Evolutionary conservation across 2,797 vertebrate genomes (phyloP), one percentile per base, ranked within the genome.

Genomic region (Sylvia borin): DNA sequence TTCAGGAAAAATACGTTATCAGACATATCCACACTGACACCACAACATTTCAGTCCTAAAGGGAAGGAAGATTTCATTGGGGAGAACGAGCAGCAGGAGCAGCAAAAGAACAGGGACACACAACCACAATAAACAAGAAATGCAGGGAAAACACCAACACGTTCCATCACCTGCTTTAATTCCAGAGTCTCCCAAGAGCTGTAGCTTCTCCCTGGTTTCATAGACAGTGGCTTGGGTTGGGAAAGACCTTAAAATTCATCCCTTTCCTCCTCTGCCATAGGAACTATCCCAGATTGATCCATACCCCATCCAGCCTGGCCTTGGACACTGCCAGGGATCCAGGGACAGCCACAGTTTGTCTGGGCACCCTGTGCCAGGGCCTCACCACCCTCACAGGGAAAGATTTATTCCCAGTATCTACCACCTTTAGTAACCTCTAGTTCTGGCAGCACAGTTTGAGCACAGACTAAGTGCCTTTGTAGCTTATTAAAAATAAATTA

Each of bases 221-320:
- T 1, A 9, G 38, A 31, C 16, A 51, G 14, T 11, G 32, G 7
- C 38, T 50, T 58, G 51, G 29, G 27, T 16, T 25, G 38, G 32
- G 66, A 40, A 11, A 36, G 11, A 73, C 3, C 13, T 66, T n/a
- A 66, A 58, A 88, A 38, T 5, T 17, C 27, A 80, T 38, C 11
- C 7, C 5, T 26, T 65, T 51, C 13, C 27, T 57, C 38, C 15
- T 57, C 66, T 50, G 58, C 21, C 11, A 42, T 16, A 31, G 26
- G 2, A 68, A 27, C 15, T 24, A 32, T 15, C 25, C 43, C 74
- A 71, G 43, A 13, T 0, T 66, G 38, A 6, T 73, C 45, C 85
- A 88, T 73, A 16, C 51, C 10, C 31, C 0, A 0, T 76, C 64
- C 47, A 68, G 0, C 9, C 55, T 62, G 50, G 17, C 10, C 22